Base-by-base conservation (phyloP, 2,888 invertebrate species). In the Zaprionus obscuricornis region DNA sequence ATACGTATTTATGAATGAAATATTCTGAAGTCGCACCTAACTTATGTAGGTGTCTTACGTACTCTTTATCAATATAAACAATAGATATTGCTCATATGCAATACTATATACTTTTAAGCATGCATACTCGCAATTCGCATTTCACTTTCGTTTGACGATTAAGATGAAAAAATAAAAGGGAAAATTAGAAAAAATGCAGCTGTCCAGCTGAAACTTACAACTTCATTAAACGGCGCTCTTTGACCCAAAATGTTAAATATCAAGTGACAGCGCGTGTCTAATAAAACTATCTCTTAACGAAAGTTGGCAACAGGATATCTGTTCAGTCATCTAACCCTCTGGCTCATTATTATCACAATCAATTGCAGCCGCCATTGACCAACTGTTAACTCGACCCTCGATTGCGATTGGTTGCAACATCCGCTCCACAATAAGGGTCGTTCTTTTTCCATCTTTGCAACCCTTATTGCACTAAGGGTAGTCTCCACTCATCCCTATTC, bases 271-370 rank as follows among this genome's bases (percentile, higher is more conserved):
- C 74, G 71, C 81, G 85, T 81, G 84, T 83, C 85, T 85, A 81
- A 81, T 81, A 73, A 73, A 83, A 81, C 70, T 79, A 79, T 79
- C 83, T 68, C 14, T n/a, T n/a, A n/a, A n/a, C n/a, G n/a, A n/a
- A n/a, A n/a, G n/a, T n/a, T n/a, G n/a, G n/a, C n/a, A n/a, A 10
- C 22, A n/a, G 22, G 16, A 27, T 13, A 10, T 3, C 14, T 14
- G 39, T 14, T 27, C 40, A 43, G 51, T 45, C 72, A 67, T 66
- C 74, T 57, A 51, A 57, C 37, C 46, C 43, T 31, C 22, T 14
- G 51, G n/a, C n/a, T n/a, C n/a, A n/a, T n/a, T n/a, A n/a, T 51
- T 31, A 37, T 42, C 22, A 40, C 36, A 49, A 50, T 43, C 65
- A 56, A 72, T 65, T 46, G 45, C 49, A 47, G 42, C 27, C 60